Evolutionary conservation across 2,113 vertebrate genomes (phyloP).

Genomic region (Tetraodon nigroviridis): DNA sequence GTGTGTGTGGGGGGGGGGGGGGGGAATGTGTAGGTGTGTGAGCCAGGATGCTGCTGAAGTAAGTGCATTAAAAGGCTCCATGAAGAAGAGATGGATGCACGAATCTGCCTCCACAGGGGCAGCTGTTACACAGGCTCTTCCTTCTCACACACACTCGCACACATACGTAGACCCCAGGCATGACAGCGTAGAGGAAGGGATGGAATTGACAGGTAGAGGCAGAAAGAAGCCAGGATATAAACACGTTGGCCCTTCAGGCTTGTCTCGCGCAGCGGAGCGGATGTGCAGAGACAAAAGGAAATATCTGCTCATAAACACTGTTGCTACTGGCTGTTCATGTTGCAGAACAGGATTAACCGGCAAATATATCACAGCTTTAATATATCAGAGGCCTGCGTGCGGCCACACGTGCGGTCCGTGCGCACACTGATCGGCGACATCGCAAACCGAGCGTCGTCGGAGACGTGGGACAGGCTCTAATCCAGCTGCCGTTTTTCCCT

Average conservation of each 20-base stretch:
- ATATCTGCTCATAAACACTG: slow-evolving; percentile 8
- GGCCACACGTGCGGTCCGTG: neutral
- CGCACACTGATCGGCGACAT: no score
- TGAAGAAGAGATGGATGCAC: slow-evolving; percentile 21
- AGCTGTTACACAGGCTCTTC: slow-evolving; percentile 2
- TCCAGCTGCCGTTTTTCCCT: slow-evolving; percentile 21
- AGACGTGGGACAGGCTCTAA: neutral
- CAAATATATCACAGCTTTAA: slow-evolving; percentile 24
- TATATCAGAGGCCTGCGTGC: slow-evolving; percentile 9
- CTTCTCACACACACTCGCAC: slow-evolving; percentile 16
- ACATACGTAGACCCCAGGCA: slow-evolving; percentile 2
- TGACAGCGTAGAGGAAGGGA: slow-evolving; percentile 1
- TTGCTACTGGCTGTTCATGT: slow-evolving; percentile 2
- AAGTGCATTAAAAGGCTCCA: slow-evolving; percentile 30
- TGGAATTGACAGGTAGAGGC: slow-evolving; percentile 20
- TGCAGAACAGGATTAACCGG: neutral
- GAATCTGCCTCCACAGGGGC: slow-evolving; percentile 21
- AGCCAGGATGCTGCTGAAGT: slow-evolving; percentile 14
- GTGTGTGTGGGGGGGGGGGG: slow-evolving; percentile 5
- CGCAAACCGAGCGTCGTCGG: no score
- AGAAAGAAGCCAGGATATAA: slow-evolving; percentile 18
- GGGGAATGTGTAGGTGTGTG: slow-evolving; percentile 5
- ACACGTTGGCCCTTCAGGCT: slow-evolving; percentile 17
- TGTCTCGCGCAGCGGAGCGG: slow-evolving; percentile 9
- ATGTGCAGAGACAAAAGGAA: slow-evolving; percentile 23